A percentile compares a stretch with the other conserved stretches of the same genome.
Conservation (phyloP, 2,797 vertebrate genomes). For the Rhincodon typus region DNA sequence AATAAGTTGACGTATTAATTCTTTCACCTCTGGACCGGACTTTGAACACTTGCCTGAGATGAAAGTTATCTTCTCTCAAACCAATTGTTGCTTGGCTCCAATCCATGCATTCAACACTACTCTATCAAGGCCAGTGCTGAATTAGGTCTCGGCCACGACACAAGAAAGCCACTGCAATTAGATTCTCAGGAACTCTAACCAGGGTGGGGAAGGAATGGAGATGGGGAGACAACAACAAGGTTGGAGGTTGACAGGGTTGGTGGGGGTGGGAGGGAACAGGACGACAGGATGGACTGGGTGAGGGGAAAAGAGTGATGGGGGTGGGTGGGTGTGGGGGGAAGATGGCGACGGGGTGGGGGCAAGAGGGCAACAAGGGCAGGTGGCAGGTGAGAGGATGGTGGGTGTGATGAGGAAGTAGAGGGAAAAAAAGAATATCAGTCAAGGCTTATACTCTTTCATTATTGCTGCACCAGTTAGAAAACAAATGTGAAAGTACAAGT, state of each 20-base stretch:
- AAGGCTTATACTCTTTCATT: neutral
- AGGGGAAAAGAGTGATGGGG: too few species aligned
- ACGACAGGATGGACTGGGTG: too few species aligned
- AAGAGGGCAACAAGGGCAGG: too few species aligned
- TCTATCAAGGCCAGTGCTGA: neutral
- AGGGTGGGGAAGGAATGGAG: too few species aligned
- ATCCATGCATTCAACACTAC: neutral
- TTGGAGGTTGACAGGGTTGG: too few species aligned
- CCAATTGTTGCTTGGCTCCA: neutral
- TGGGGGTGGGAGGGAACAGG: too few species aligned
- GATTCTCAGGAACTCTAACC: neutral
- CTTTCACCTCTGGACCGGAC: neutral
- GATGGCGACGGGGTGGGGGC: too few species aligned
- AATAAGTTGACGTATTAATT: neutral
- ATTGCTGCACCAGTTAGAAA: neutral
- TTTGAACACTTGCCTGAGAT: neutral
- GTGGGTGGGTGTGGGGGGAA: too few species aligned
- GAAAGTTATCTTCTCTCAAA: neutral
- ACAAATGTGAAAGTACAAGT: too few species aligned
- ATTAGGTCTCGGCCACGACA: neutral
- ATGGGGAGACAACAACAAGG: too few species aligned
- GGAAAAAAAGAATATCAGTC: neutral
- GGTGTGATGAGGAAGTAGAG: too few species aligned
- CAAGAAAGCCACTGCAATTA: neutral
- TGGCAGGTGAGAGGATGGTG: too few species aligned